These are phyloP conservation scores for Sicus ferrugineus DNA, from an alignment of 2,888 invertebrate genomes.

Conservation along the genomic window DNA sequence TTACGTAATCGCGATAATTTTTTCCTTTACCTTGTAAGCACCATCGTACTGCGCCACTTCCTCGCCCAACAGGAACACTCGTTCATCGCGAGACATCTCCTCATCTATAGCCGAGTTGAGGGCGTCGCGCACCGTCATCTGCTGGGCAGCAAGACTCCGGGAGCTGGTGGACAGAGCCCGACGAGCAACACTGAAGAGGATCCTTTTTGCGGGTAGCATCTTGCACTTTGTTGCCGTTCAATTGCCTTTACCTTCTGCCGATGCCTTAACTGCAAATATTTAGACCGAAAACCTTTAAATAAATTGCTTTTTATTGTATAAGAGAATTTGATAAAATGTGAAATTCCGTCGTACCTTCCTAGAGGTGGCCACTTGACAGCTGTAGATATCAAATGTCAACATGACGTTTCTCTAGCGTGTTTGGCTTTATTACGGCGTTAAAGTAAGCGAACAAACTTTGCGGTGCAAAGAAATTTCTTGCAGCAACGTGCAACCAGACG, in stretches of 20 bases:
- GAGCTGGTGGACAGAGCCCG: constrained; percentile 68
- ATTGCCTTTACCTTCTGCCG: constrained; percentile 20
- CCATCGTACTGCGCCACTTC: constrained; percentile 99
- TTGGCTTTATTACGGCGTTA: too few species aligned
- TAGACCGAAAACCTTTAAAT: background rate
- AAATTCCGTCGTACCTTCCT: constrained; percentile 10
- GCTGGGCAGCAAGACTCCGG: constrained; percentile 64
- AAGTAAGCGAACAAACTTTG: too few species aligned
- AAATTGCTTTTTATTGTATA: constrained; percentile 2
- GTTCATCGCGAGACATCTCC: constrained; percentile 92
- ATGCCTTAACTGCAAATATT: constrained; percentile 24
- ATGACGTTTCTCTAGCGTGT: background rate
- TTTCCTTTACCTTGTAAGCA: constrained; percentile 85
- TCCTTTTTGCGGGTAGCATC: constrained; percentile 56
- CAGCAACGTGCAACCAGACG: too few species aligned
- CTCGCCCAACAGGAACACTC: constrained; percentile 91
- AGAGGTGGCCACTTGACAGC: background rate
- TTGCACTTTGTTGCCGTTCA: constrained; percentile 35
- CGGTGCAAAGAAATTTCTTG: too few species aligned
- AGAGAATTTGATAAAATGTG: constrained; percentile 14
- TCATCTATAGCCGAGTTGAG: constrained; percentile 96
- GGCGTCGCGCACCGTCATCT: constrained; percentile 96
- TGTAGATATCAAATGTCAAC: background rate
- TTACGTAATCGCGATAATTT: constrained; percentile 54
- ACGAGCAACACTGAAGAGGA: constrained; percentile 61